Base-by-base conservation (phyloP, 2,888 invertebrate genomes). In the Drosophila barbarae region DNA sequence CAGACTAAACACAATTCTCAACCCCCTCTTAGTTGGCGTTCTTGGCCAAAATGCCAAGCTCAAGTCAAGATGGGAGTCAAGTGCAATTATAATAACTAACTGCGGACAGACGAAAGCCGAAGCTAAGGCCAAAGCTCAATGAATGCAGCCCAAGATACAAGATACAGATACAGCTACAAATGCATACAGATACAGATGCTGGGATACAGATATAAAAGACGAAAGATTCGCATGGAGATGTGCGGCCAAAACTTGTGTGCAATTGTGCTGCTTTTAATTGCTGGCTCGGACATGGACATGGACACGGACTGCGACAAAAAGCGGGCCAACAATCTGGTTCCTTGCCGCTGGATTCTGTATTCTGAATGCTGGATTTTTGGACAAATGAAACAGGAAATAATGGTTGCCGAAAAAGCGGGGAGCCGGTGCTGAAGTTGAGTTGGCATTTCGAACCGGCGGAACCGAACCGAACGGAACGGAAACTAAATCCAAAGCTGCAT, bases 201-300 rank as follows among this genome's bases (percentile, higher is more conserved):
- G 44, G 35, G 52, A 52, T 65, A 30, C 34, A 26, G 32, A 46
- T 26, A 36, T n/a, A 26, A 26, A 26, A 52, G 53, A 42, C 36
- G 32, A n/a, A 52, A 52, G 53, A 35, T 46, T 41, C 28, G 54
- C 55, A 67, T 55, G 46, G 67, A 66, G 57, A 68, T 50, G 69
- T 60, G 50, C 60, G 60, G 39, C 71, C 71, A 32, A 63, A 67
- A 63, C 71, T 68, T 73, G 78, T 58, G 67, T 68, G 78, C 80
- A 84, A 84, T 84, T 84, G 80, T 79, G 77, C 84, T 84, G 74
- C 18, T 84, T 84, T 79, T 84, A 79, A 79, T 79, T 79, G 83
- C 78, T 61, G 67, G 55, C 73, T 69, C 59, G 83, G 79, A 81
- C 79, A 44, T 13, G 59, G 49, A 78, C 54, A 58, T 10, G 49